Conservation (phyloP, 2,888 invertebrate species). For the Pachymerium ferrugineum region DNA sequence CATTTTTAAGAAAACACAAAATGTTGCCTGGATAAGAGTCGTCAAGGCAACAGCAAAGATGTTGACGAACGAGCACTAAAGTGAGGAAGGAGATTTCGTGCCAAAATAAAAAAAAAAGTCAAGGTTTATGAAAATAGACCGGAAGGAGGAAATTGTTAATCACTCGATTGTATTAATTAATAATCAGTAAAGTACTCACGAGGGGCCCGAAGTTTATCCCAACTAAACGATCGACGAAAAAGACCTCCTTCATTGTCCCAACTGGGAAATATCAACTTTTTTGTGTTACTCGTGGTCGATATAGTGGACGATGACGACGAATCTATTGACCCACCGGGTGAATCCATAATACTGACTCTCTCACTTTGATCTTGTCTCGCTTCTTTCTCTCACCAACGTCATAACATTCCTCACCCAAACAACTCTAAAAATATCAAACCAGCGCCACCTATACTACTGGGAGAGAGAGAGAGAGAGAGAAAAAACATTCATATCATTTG, state of each 20-base stretch:
- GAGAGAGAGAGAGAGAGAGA: no score
- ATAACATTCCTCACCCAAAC: no score
- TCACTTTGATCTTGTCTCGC: no score
- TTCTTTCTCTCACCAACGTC: no score
- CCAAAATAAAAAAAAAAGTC: not conserved
- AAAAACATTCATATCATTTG: no score
- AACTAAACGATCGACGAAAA: constrained; percentile 23
- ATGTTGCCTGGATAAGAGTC: no score
- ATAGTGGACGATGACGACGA: not conserved
- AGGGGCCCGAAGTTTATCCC: not conserved
- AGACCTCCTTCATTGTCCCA: constrained; percentile 33
- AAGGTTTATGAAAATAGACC: not conserved
- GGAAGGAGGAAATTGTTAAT: not conserved
- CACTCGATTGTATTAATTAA: not conserved
- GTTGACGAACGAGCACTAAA: not conserved
- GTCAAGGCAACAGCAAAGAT: no score
- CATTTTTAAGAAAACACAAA: no score
- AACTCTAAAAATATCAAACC: no score
- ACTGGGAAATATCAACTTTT: constrained; percentile 23
- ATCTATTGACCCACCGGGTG: no score
- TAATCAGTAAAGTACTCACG: not conserved
- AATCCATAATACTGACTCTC: no score
- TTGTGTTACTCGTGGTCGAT: not conserved
- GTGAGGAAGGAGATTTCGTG: not conserved
- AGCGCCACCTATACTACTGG: no score